Evolutionary conservation across 2,113 vertebrate species (phyloP).

Genomic region (Archocentrus centrarchus): DNA sequence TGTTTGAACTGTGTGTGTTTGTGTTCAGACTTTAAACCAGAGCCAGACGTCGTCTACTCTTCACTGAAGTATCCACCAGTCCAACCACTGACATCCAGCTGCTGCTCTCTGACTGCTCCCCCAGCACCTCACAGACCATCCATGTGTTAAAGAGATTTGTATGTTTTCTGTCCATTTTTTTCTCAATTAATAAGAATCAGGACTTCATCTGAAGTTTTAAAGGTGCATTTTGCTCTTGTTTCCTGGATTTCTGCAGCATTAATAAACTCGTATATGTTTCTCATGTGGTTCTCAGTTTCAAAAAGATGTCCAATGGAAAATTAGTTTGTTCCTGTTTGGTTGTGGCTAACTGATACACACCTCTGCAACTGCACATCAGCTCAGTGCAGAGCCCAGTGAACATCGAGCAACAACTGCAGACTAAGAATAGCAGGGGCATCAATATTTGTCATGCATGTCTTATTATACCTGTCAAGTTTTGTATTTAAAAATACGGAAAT

Average conservation of each 20-base stretch:
- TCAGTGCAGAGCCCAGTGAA: not conserved
- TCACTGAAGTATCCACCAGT: too few relatives aligned
- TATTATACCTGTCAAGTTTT: too few relatives aligned
- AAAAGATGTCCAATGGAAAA: not conserved
- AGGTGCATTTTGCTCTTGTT: accelerated
- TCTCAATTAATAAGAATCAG: not conserved
- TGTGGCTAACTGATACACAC: not conserved
- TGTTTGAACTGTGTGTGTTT: not conserved
- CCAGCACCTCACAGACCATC: too few relatives aligned
- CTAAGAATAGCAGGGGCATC: not conserved
- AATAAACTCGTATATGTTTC: not conserved
- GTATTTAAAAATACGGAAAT: too few relatives aligned
- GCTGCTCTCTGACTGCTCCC: too few relatives aligned
- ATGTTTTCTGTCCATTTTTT: not conserved
- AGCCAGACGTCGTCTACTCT: not conserved
- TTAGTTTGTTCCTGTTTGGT: not conserved
- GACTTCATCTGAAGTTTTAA: not conserved
- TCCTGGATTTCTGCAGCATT: too few relatives aligned
- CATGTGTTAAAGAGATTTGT: too few relatives aligned
- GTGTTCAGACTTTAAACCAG: not conserved
- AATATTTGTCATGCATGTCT: too few relatives aligned
- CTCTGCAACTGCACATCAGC: too few relatives aligned
- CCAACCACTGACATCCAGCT: too few relatives aligned
- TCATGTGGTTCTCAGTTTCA: not conserved
- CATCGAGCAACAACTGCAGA: not conserved